A percentile compares a stretch with the other conserved stretches of the same genome.
phyloP scores from a whole-genome alignment of 2,113 vertebrate genomes.

The Camelus bactrianus region DNA sequence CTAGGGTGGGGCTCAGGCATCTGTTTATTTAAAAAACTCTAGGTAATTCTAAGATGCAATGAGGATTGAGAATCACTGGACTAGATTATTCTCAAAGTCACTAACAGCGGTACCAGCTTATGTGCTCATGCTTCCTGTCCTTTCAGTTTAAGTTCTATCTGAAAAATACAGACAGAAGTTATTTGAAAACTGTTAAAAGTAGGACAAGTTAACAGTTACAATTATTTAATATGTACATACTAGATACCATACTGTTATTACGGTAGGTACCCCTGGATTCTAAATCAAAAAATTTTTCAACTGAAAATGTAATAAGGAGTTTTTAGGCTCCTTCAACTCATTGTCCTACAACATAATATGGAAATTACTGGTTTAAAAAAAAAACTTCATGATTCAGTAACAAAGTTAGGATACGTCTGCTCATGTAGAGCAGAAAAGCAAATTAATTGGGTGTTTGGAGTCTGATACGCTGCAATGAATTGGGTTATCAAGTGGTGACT shows the following conservation, averaged over 20 bases:
- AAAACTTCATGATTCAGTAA: neutral
- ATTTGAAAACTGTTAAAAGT: conserved; percentile 29
- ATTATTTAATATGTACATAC: neutral
- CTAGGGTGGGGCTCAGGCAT: neutral
- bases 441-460: conserved; percentile 49
- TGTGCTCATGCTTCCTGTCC: neutral
- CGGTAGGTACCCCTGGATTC: neutral
- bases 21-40: neutral
- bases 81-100: neutral
- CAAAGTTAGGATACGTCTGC: conserved; percentile 1
- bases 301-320: neutral
- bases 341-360: neutral
- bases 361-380: neutral
- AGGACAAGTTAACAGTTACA: neutral
- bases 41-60: neutral
- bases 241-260: neutral
- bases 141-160: conserved; percentile 37
- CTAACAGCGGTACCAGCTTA: neutral
- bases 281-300: conserved; percentile 39
- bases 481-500: conserved; percentile 55
- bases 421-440: conserved; percentile 15
- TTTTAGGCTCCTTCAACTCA: conserved; percentile 12
- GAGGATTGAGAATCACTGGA: neutral
- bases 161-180: conserved; percentile 42
- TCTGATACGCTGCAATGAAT: conserved; percentile 44